Conservation (phyloP, 2,888 invertebrate species). For the Euzophera pinguis region DNA sequence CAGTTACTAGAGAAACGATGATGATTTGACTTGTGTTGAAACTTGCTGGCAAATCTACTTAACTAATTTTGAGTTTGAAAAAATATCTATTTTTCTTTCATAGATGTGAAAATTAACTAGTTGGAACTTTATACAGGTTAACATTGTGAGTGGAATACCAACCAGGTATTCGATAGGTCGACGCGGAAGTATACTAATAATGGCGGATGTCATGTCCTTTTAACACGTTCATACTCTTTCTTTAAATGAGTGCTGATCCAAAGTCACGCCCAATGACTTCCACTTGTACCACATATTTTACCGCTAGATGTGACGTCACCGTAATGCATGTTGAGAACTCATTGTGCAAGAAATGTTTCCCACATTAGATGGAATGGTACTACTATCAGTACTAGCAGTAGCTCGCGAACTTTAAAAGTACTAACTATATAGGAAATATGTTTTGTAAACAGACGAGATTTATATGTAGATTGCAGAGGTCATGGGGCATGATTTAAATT, state of each 20-base stretch:
- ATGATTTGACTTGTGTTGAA: too few relatives aligned
- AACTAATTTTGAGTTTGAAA: too few relatives aligned
- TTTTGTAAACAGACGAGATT: too few relatives aligned
- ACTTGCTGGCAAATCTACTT: too few relatives aligned
- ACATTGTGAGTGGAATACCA: not conserved
- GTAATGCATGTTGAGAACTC: conserved; percentile 33
- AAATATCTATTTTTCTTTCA: too few relatives aligned
- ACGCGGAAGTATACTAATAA: not conserved
- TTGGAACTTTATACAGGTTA: not conserved
- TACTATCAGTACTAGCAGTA: conserved; percentile 19
- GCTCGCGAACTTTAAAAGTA: conserved; percentile 14
- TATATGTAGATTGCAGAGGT: too few relatives aligned
- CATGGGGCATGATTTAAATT: too few relatives aligned
- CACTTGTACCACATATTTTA: conserved; percentile 24
- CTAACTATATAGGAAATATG: too few relatives aligned
- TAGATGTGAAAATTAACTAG: not conserved
- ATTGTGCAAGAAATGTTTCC: conserved; percentile 42
- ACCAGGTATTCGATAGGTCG: not conserved
- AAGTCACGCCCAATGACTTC: conserved; percentile 9
- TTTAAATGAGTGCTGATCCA: conserved; percentile 1
- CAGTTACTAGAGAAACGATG: too few relatives aligned
- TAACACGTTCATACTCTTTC: not conserved
- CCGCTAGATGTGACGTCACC: conserved; percentile 38
- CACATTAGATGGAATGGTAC: conserved; percentile 34
- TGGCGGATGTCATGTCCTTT: conserved; percentile 9